A percentile compares a stretch with the other conserved stretches of the same genome.
Evolutionary conservation across 2,797 vertebrate species (phyloP).

Genomic region (Falco biarmicus): DNA sequence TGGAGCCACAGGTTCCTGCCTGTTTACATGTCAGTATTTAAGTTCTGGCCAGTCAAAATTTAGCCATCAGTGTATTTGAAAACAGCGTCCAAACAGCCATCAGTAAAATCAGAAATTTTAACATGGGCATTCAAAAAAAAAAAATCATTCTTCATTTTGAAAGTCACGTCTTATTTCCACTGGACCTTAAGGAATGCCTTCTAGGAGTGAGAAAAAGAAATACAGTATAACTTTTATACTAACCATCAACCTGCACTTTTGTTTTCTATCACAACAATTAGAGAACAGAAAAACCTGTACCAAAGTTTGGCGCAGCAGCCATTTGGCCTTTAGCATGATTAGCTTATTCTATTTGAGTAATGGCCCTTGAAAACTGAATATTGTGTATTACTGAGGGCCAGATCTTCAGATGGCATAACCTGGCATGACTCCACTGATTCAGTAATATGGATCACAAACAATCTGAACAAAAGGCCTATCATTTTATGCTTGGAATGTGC

Average conservation of each 20-base stretch:
- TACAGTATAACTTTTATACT: not conserved
- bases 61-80: not conserved
- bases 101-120: not conserved
- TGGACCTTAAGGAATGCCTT: not conserved
- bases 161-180: not conserved
- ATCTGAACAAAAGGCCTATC: not conserved
- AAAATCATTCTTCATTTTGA: not conserved
- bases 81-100: accelerated
- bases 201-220: not conserved
- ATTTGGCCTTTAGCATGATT: not conserved
- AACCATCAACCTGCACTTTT: not conserved
- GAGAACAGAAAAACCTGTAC: not conserved
- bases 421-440: not conserved
- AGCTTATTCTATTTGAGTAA: slow-evolving; percentile 14
- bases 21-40: not conserved
- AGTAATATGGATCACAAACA: not conserved
- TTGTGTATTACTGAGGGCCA: not conserved
- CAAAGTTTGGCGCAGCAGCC: not conserved
- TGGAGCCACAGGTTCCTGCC: not conserved
- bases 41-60: not conserved
- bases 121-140: not conserved
- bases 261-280: not conserved
- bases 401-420: slow-evolving; percentile 1
- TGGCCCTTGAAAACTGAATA: slow-evolving; percentile 22
- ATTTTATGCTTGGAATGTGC: not conserved